phyloP scores from a whole-genome alignment of 2,797 vertebrate species.

The Ctenopoma kingsleyae region DNA sequence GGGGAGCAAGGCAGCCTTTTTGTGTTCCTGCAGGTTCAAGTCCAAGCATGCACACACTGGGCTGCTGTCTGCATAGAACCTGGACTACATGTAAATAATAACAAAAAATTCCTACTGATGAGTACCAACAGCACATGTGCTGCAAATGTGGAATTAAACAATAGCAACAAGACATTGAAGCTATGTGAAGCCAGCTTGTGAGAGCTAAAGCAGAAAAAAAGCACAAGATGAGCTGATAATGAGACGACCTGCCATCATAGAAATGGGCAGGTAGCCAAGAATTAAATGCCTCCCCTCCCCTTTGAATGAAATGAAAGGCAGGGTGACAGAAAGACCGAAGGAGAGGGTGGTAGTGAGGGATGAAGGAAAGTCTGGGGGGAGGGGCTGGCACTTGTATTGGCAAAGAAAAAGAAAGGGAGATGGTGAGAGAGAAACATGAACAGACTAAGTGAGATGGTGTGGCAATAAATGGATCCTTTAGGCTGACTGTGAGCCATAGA shows the following conservation, averaged over 20 bases:
- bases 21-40: constrained; percentile 17
- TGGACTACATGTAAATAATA: constrained; percentile 15
- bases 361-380: constrained; percentile 44
- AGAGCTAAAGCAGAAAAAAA: constrained; percentile 47
- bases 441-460: constrained; percentile 19
- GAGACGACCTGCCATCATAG: constrained; percentile 71
- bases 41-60: neutral
- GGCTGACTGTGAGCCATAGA: constrained; percentile 22
- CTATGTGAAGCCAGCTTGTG: constrained; percentile 32
- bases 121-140: neutral
- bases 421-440: constrained; percentile 28
- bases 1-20: constrained; percentile 26
- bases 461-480: constrained; percentile 41
- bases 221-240: constrained; percentile 61
- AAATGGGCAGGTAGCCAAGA: constrained; percentile 82
- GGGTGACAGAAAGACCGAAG: constrained; percentile 55
- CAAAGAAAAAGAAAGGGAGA: constrained; percentile 48
- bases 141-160: constrained; percentile 28
- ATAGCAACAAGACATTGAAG: constrained; percentile 7
- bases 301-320: constrained; percentile 63
- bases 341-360: constrained; percentile 34
- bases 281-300: constrained; percentile 74
- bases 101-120: neutral
- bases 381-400: constrained; percentile 42
- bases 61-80: constrained; percentile 11